phyloP scores from a whole-genome alignment of 2,888 invertebrate species.

The Agonopterix arenella region DNA sequence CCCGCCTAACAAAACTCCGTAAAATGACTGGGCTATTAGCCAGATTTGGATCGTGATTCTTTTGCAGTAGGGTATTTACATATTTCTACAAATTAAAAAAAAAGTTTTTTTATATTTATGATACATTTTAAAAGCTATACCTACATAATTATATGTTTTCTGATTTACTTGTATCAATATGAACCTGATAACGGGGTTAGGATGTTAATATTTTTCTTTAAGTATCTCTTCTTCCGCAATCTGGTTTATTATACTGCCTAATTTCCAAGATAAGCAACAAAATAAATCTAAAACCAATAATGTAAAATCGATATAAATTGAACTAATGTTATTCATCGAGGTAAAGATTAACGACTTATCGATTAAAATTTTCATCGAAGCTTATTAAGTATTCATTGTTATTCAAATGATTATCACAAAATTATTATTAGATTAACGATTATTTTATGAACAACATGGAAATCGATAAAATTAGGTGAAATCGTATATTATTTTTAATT shows the following conservation, averaged over 20 bases:
- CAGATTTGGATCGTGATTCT: too few relatives aligned
- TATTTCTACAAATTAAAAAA: too few relatives aligned
- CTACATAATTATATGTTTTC: too few relatives aligned
- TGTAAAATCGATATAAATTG: slow-evolving; percentile 8
- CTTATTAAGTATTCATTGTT: slow-evolving; percentile 56
- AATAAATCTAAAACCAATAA: slow-evolving; percentile 10
- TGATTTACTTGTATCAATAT: too few relatives aligned
- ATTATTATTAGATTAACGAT: slow-evolving; percentile 50
- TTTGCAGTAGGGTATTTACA: too few relatives aligned
- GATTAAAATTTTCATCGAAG: slow-evolving; percentile 35
- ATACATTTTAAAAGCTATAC: too few relatives aligned
- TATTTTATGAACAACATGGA: slow-evolving; percentile 26
- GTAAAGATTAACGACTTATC: slow-evolving; percentile 38
- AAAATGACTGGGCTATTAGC: too few relatives aligned
- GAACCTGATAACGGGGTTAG: too few relatives aligned
- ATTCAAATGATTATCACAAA: slow-evolving; percentile 34
- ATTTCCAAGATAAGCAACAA: slow-evolving; percentile 2
- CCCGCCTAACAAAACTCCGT: too few relatives aligned
- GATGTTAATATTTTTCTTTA: too few relatives aligned
- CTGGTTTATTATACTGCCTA: neutral
- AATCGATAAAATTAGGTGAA: slow-evolving; percentile 19
- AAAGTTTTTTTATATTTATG: too few relatives aligned
- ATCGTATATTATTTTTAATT: slow-evolving; percentile 10
- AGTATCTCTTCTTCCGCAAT: too few relatives aligned
- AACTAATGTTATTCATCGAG: slow-evolving; percentile 41